phyloP scores from a whole-genome alignment of 2,797 vertebrate genomes.

The Sitta carolinensis region DNA sequence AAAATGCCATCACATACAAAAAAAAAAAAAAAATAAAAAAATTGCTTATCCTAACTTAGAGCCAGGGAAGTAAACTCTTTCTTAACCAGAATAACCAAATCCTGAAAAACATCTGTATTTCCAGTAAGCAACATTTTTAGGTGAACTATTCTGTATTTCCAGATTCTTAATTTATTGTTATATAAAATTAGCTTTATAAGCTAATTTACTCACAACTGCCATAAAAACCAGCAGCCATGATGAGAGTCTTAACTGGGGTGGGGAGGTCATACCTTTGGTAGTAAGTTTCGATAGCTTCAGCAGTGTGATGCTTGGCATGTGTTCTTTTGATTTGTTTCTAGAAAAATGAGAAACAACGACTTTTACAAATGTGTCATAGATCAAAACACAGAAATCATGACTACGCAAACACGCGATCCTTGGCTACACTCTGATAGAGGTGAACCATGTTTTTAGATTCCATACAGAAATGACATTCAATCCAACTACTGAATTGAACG shows the following conservation, averaged over 20 bases:
- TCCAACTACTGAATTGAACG: constrained; percentile 62
- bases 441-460: neutral
- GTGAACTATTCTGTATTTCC: neutral
- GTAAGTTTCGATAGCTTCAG: constrained; percentile 86
- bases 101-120: neutral
- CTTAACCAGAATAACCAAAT: neutral
- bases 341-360: constrained; percentile 39
- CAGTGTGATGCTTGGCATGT: constrained; percentile 86
- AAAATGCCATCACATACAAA: neutral
- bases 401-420: neutral
- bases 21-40: neutral
- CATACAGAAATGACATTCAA: constrained; percentile 65
- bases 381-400: constrained; percentile 54
- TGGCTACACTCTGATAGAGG: constrained; percentile 10
- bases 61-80: neutral
- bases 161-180: neutral
- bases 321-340: constrained; percentile 95
- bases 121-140: neutral
- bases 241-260: constrained; percentile 58
- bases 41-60: neutral
- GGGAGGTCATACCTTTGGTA: constrained; percentile 84
- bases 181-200: constrained; percentile 5
- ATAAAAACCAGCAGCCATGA: constrained; percentile 46
- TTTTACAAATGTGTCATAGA: constrained; percentile 34
- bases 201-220: constrained; percentile 53